These are phyloP conservation scores for Botia kubotai DNA, from an alignment of 2,797 vertebrate genomes.

Conservation along the genomic window DNA sequence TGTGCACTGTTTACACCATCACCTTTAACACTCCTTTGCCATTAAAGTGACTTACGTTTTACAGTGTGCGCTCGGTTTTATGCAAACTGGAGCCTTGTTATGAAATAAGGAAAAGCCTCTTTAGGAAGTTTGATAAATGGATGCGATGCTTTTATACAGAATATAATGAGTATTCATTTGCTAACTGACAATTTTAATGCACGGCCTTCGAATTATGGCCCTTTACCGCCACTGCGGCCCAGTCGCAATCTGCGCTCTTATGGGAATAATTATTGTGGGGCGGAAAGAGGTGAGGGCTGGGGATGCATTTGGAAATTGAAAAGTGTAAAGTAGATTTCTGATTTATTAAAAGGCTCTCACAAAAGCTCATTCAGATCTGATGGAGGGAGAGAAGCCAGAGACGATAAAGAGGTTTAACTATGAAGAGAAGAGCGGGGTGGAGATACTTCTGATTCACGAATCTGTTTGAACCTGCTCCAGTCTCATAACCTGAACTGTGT, in stretches of 20 bases:
- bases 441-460: not conserved
- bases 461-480: not conserved
- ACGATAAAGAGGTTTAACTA: conserved; percentile 14
- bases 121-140: conserved; percentile 75
- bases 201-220: conserved; percentile 68
- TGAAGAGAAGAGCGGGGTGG: not conserved
- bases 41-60: not conserved
- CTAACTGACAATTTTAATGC: conserved; percentile 70
- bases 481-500: not conserved
- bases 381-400: not conserved
- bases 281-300: conserved; percentile 57
- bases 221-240: conserved; percentile 65
- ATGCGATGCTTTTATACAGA: conserved; percentile 61
- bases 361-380: conserved; percentile 33
- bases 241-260: conserved; percentile 62
- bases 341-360: conserved; percentile 44
- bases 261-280: conserved; percentile 49
- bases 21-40: not conserved
- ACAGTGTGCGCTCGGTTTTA: conserved; percentile 13
- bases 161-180: conserved; percentile 73
- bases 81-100: conserved; percentile 67
- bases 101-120: conserved; percentile 68
- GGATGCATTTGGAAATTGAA: conserved; percentile 79
- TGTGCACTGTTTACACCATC: not conserved
- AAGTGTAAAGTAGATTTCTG: conserved; percentile 60